A percentile compares a stretch with the other conserved stretches of the same genome.
These are phyloP conservation scores for Cyphomyrus discorhynchus DNA, from an alignment of 2,113 vertebrate genomes.

Conservation along the genomic window DNA sequence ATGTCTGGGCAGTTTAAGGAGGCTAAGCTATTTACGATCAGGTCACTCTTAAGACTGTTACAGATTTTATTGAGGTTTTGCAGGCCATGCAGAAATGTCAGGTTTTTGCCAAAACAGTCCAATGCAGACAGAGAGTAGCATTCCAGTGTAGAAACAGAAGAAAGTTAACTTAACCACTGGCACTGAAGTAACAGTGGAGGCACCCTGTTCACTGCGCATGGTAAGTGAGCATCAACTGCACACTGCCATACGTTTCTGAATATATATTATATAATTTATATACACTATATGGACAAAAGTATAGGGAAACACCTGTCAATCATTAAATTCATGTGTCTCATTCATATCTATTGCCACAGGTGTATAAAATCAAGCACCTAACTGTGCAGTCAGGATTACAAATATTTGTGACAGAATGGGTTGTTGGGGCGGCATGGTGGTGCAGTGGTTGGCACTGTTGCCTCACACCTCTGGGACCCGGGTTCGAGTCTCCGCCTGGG, in stretches of 20 bases:
- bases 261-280: background rate
- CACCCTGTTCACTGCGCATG: too few species aligned
- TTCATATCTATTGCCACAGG: background rate
- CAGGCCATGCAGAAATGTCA: background rate
- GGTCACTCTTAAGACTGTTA: background rate
- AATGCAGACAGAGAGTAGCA: conserved; percentile 45
- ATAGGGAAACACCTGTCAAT: background rate
- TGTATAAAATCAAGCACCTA: background rate
- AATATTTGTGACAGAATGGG: background rate
- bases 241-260: background rate
- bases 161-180: background rate
- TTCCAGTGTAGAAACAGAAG: conserved; percentile 33
- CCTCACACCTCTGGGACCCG: too few species aligned
- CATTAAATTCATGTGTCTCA: background rate
- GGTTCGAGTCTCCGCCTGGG: too few species aligned
- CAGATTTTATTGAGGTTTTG: background rate
- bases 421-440: too few species aligned
- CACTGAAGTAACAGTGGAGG: background rate
- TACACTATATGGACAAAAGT: background rate
- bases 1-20: background rate
- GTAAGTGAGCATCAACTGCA: background rate
- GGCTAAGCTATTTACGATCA: conserved; percentile 43
- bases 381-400: background rate
- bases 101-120: conserved; percentile 34
- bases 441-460: too few species aligned